phyloP scores from a whole-genome alignment of 2,113 vertebrate genomes.

The Hemiscyllium ocellatum region DNA sequence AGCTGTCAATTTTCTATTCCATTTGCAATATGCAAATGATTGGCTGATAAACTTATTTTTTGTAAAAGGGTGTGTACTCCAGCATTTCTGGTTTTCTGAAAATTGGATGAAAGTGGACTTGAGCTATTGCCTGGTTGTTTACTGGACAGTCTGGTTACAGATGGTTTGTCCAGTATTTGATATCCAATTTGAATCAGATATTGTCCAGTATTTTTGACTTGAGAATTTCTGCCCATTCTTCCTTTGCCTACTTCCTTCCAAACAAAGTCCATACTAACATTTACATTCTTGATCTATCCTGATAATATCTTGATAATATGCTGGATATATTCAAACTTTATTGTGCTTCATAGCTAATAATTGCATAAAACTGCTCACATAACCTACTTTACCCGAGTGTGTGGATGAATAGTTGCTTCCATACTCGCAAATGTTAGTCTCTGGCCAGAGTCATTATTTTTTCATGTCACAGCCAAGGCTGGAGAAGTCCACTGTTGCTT shows the following conservation, averaged over 20 bases:
- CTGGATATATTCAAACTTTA: neutral
- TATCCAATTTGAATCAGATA: neutral
- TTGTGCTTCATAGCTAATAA: neutral
- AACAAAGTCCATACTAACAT: neutral
- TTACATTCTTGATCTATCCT: neutral
- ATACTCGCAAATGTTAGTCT: neutral
- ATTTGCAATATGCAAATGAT: neutral
- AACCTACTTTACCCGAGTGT: neutral
- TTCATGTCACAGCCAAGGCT: too few relatives aligned
- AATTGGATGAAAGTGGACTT: neutral
- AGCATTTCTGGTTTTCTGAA: neutral
- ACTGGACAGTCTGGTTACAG: neutral
- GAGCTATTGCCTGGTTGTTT: neutral
- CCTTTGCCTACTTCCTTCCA: neutral
- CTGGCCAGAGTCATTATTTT: too few relatives aligned
- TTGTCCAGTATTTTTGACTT: neutral
- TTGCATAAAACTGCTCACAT: neutral
- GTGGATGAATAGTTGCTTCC: neutral
- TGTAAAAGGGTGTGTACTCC: neutral
- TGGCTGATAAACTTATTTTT: neutral
- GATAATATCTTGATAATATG: neutral
- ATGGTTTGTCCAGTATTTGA: neutral
- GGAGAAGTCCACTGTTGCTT: too few relatives aligned
- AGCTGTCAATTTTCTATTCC: neutral
- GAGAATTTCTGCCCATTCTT: neutral